Evolutionary conservation across 1,140 invertebrate species (phyloP).

Genomic region (Heliothis virescens): DNA sequence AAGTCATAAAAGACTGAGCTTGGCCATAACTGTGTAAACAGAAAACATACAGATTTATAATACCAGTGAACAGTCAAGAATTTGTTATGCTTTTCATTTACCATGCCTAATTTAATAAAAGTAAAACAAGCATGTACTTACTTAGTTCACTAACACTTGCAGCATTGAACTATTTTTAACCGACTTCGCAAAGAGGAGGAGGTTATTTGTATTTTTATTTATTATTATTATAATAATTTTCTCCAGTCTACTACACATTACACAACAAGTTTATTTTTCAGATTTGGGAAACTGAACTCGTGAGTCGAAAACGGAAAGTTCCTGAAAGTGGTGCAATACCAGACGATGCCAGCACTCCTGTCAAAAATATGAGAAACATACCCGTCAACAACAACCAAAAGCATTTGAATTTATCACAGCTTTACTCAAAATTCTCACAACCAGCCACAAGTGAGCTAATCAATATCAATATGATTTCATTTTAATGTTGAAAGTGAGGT

Average conservation of each 20-base stretch:
- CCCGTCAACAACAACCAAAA: constrained; percentile 80
- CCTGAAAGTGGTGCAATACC: constrained; percentile 69
- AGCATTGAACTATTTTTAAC: too few relatives aligned
- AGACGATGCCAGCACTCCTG: constrained; percentile 68
- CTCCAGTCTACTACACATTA: neutral
- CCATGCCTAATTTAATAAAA: neutral
- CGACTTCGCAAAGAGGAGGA: too few relatives aligned
- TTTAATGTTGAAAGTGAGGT: neutral
- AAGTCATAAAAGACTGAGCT: constrained; percentile 22
- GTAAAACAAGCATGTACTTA: constrained; percentile 16
- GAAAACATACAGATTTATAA: neutral
- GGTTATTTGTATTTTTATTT: neutral
- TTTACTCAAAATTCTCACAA: constrained; percentile 84
- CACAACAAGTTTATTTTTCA: constrained; percentile 51
- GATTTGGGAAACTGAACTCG: constrained; percentile 80
- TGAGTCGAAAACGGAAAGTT: constrained; percentile 81
- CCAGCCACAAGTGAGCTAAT: constrained; percentile 74
- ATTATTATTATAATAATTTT: neutral
- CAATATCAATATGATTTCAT: too few relatives aligned
- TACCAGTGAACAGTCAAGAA: too few relatives aligned
- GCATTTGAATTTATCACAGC: constrained; percentile 84
- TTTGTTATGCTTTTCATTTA: too few relatives aligned
- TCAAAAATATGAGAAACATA: constrained; percentile 80
- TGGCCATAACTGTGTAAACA: neutral
- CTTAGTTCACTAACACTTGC: too few relatives aligned